phyloP scores from a whole-genome alignment of 2,888 invertebrate species.

The Hipparchia sbordonii region DNA sequence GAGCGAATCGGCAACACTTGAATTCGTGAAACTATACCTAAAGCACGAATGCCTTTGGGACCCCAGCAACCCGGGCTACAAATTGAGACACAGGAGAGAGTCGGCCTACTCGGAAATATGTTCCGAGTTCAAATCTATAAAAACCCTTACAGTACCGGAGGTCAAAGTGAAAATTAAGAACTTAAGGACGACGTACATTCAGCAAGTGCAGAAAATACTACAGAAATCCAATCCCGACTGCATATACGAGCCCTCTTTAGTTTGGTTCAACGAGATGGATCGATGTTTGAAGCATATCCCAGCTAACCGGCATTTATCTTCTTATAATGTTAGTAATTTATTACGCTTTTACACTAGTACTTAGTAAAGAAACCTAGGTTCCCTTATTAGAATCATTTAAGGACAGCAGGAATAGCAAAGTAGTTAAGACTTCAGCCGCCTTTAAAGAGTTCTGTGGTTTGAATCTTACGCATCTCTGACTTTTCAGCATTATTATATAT shows the following conservation, averaged over 20 bases:
- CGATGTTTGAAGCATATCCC: constrained; percentile 65
- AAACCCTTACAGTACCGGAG: constrained; percentile 60
- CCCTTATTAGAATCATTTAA: constrained; percentile 5
- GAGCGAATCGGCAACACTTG: constrained; percentile 72
- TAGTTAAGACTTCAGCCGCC: no score
- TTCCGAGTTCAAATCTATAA: constrained; percentile 62
- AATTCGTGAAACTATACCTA: constrained; percentile 77
- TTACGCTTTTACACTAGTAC: no score
- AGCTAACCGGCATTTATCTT: constrained; percentile 52
- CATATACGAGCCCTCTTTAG: constrained; percentile 65
- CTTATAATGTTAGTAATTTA: constrained; percentile 46
- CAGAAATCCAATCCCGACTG: constrained; percentile 65
- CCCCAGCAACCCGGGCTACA: constrained; percentile 66
- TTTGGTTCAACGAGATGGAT: constrained; percentile 76
- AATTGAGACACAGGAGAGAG: constrained; percentile 63
- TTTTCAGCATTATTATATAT: no score
- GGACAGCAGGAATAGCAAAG: no score
- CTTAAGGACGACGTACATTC: constrained; percentile 73
- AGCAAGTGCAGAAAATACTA: constrained; percentile 74
- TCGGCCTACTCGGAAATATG: constrained; percentile 64
- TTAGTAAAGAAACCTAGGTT: background rate
- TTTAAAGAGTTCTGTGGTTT: no score
- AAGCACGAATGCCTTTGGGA: constrained; percentile 79
- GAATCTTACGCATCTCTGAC: no score
- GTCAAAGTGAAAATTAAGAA: constrained; percentile 78